phyloP scores from a whole-genome alignment of 2,797 vertebrate genomes.

The Peromyscus attwateri region DNA sequence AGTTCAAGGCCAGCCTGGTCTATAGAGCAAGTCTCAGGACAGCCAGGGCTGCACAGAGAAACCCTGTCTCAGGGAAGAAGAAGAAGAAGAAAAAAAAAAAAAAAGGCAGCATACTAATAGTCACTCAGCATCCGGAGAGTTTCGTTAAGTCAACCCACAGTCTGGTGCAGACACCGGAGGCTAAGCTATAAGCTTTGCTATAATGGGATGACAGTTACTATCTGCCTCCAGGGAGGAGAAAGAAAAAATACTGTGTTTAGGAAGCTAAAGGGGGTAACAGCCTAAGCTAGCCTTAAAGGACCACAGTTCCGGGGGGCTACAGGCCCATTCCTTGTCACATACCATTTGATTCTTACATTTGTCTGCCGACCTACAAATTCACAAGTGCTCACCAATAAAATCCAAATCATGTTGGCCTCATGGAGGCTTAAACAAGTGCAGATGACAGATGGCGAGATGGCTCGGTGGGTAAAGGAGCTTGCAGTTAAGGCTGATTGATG shows the following conservation, averaged over 20 bases:
- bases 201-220: background rate
- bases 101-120: background rate
- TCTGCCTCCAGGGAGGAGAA: background rate
- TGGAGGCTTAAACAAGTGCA: background rate
- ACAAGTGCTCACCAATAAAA: background rate
- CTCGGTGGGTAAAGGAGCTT: background rate
- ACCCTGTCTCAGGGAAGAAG: background rate
- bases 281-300: background rate
- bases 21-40: background rate
- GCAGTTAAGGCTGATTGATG: background rate
- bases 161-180: background rate
- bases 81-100: too few relatives aligned
- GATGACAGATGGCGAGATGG: background rate
- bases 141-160: background rate
- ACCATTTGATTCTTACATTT: background rate
- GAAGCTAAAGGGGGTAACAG: background rate
- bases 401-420: background rate
- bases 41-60: background rate
- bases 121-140: background rate
- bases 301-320: background rate
- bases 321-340: background rate
- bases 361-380: background rate
- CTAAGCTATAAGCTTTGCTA: background rate
- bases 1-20: background rate
- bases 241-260: background rate